Conservation (phyloP, 2,113 vertebrate species). For the Hyperopisus bebe region DNA sequence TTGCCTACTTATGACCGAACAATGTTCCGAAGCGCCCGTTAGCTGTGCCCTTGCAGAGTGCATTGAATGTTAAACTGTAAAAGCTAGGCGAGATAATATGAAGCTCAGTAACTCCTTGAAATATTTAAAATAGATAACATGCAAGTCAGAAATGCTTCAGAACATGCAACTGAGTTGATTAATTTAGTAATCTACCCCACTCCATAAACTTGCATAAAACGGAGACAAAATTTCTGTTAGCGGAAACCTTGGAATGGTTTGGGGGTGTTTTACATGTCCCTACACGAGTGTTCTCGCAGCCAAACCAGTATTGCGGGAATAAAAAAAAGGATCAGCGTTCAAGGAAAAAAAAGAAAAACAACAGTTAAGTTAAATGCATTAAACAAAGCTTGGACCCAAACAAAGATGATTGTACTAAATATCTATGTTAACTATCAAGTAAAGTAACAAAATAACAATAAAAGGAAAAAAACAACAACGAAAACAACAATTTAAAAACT, state of each 20-base stretch:
- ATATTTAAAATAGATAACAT: neutral
- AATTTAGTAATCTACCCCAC: neutral
- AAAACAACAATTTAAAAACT: neutral
- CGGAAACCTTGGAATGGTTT: slow-evolving; percentile 12
- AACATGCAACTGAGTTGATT: neutral
- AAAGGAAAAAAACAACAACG: neutral
- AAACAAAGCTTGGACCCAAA: neutral
- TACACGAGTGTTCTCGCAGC: neutral
- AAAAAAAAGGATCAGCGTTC: neutral
- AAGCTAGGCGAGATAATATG: neutral
- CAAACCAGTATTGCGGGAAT: slow-evolving; percentile 7
- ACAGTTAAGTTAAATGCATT: neutral
- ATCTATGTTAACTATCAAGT: neutral
- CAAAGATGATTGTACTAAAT: neutral
- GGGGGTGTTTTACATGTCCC: slow-evolving; percentile 13
- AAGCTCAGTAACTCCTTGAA: neutral
- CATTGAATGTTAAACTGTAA: neutral
- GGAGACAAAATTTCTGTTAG: neutral
- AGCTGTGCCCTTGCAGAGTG: neutral
- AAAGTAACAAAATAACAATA: neutral
- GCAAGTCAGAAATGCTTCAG: neutral
- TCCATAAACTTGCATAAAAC: neutral
- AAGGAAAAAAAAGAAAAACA: neutral
- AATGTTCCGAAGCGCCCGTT: neutral
- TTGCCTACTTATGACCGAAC: slow-evolving; percentile 6